These are phyloP conservation scores for Aplodontia rufa DNA, from an alignment of 2,113 vertebrate species.

Conservation along the genomic window DNA sequence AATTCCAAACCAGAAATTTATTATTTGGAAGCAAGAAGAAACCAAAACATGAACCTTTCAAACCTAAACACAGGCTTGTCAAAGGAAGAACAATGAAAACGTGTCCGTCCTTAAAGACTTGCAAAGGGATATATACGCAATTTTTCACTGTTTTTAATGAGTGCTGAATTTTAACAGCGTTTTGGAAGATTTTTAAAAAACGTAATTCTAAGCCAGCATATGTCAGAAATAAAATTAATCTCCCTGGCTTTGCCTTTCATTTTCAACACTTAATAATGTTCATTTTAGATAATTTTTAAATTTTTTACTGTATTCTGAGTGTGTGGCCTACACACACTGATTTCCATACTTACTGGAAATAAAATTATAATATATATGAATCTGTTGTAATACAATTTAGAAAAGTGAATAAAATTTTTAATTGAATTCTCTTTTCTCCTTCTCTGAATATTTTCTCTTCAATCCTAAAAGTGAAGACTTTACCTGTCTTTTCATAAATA, in stretches of 20 bases:
- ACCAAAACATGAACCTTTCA: slow-evolving; percentile 62
- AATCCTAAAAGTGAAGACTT: not conserved
- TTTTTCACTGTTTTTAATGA: slow-evolving; percentile 58
- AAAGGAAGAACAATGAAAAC: slow-evolving; percentile 70
- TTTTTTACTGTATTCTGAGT: not conserved
- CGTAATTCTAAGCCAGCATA: not conserved
- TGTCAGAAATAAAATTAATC: slow-evolving; percentile 42
- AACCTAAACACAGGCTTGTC: slow-evolving; percentile 59
- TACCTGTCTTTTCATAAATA: not conserved
- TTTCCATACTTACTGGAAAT: not conserved
- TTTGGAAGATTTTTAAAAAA: slow-evolving; percentile 23
- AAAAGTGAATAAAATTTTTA: not conserved
- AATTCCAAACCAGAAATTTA: slow-evolving; percentile 67
- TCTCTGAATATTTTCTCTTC: slow-evolving; percentile 8
- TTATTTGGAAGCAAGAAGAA: slow-evolving; percentile 73
- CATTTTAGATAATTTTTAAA: not conserved
- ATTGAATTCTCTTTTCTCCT: not conserved
- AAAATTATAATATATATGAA: not conserved
- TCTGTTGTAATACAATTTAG: not conserved
- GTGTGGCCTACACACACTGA: not conserved
- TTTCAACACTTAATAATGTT: slow-evolving; percentile 17
- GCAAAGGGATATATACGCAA: slow-evolving; percentile 23
- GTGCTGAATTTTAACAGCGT: not conserved
- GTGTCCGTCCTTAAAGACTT: slow-evolving; percentile 37
- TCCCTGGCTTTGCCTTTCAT: not conserved